Base-by-base conservation (phyloP, 2,888 invertebrate genomes). In the Cheiracanthium punctorium region DNA sequence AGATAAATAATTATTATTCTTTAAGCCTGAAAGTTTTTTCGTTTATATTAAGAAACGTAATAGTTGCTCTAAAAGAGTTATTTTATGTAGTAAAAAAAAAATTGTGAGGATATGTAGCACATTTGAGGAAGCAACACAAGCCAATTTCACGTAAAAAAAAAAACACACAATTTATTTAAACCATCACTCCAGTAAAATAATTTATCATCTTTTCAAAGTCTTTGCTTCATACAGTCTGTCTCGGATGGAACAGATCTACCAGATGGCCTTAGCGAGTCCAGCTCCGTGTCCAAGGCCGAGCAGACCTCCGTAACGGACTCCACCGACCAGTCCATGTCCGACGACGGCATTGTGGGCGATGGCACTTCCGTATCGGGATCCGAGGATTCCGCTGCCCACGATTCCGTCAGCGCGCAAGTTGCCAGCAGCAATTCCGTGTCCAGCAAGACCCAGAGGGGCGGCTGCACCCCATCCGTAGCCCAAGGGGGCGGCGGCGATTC, bases 341-440 rank as follows among this genome's bases (percentile, higher is more conserved):
- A 73, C 7, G 7, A 32, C 17, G 58, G 65, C 65, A 20, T 17
- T 30, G 30, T 65, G 65, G 29, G 29, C 65, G 65, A 65, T 65
- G 29, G 30, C 29, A 65, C 10, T 17, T n/a, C 30, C 65, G 28
- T 65, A 65, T 1, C 20, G 14, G 65, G 65, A 28, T 2, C 29
- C 65, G n/a, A 65, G 20, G 65, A 65, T 4, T 2, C 65, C 65
- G 65, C 30, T 28, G 2, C 65, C 65, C 0, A 65, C 65, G 1
- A 65, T 29, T 28, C 65, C 65, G 30, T 65, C 29, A 20, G 65
- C 65, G 10, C 52, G 52, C n/a, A 69, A 24, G 7, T 33, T 33
- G 20, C 48, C 74, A 0, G 30, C 70, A 28, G 67, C 82, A 28
- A 82, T 41, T 24, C 76, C 82, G 17, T 73, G 29, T 8, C 65